A percentile compares a stretch with the other conserved stretches of the same genome.
Conservation (phyloP, 2,797 vertebrate species). For the Sphenopsis melanotis region DNA sequence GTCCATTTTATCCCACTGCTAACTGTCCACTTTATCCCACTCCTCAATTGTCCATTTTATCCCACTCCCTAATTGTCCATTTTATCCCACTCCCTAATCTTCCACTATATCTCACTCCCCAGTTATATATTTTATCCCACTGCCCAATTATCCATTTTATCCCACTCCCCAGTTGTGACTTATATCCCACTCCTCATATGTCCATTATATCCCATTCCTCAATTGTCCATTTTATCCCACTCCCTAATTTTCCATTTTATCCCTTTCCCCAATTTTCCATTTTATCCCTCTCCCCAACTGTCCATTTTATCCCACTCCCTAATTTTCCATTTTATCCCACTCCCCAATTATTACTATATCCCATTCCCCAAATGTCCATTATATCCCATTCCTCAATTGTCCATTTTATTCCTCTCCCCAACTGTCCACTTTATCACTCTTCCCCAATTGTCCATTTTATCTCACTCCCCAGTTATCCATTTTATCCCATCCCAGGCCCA, state of each 20-base stretch:
- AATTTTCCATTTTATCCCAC: rapidly evolving
- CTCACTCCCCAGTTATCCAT: rapidly evolving
- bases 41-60: rapidly evolving
- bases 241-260: rapidly evolving
- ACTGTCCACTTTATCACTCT: rapidly evolving
- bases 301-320: too few species aligned
- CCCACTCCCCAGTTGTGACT: rapidly evolving
- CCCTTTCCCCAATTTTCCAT: rapidly evolving
- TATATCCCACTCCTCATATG: rapidly evolving
- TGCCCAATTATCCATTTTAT: rapidly evolving
- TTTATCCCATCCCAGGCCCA: not conserved
- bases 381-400: rapidly evolving
- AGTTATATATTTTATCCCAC: too few species aligned
- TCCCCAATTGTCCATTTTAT: too few species aligned
- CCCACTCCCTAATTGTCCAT: rapidly evolving
- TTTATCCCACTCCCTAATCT: rapidly evolving
- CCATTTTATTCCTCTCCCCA: too few species aligned
- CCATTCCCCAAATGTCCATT: rapidly evolving
- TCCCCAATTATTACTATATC: too few species aligned
- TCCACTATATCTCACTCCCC: rapidly evolving
- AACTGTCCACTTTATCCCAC: rapidly evolving
- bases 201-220: too few species aligned
- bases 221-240: rapidly evolving
- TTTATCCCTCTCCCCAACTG: rapidly evolving
- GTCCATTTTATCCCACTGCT: rapidly evolving